Conservation (phyloP, 2,113 vertebrate species). For the Sisor rabdophorus region DNA sequence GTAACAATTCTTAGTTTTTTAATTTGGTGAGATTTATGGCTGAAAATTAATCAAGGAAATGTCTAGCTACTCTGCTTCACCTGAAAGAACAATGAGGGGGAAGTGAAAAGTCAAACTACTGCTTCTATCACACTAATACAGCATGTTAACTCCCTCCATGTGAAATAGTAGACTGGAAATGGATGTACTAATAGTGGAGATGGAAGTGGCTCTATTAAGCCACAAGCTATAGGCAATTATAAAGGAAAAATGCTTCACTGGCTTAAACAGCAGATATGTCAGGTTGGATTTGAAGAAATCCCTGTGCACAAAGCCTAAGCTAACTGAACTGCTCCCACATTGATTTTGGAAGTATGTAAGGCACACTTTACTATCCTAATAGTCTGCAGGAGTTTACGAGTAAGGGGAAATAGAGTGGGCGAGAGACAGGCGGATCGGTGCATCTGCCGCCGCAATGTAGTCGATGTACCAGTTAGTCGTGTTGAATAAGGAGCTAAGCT, state of each 20-base stretch:
- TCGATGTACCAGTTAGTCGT: too few species aligned
- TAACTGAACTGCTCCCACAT: too few species aligned
- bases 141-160: constrained; percentile 17
- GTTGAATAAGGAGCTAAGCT: too few species aligned
- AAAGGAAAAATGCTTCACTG: constrained; percentile 11
- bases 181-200: constrained; percentile 15
- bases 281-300: not conserved
- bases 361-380: too few species aligned
- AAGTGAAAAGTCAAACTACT: constrained; percentile 49
- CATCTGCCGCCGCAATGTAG: too few species aligned
- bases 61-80: constrained; percentile 45
- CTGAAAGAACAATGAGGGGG: constrained; percentile 55
- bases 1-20: constrained; percentile 39
- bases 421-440: too few species aligned
- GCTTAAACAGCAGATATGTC: constrained; percentile 10
- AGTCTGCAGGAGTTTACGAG: too few species aligned
- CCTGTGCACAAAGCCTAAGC: too few species aligned
- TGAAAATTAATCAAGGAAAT: constrained; percentile 61
- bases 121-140: constrained; percentile 24
- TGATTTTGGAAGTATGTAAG: too few species aligned
- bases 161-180: constrained; percentile 32
- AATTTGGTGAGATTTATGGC: constrained; percentile 58
- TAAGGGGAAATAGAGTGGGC: too few species aligned
- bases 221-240: constrained; percentile 25
- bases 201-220: not conserved